Conservation (phyloP, 2,888 invertebrate genomes). For the Philhelius pedissequus region DNA sequence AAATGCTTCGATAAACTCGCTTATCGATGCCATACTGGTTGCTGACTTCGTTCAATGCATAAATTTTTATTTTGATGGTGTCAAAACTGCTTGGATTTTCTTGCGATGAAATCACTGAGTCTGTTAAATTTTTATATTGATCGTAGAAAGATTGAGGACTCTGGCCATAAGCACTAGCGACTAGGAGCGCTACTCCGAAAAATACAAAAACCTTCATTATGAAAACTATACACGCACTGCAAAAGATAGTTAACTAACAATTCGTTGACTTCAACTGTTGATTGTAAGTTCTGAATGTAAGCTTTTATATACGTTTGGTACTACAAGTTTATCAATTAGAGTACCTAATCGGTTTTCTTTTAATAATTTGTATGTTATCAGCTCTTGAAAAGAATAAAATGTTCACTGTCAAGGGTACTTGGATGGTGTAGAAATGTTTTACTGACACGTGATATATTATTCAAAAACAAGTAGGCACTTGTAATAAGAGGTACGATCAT, state of each 20-base stretch:
- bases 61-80: not conserved
- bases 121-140: not conserved
- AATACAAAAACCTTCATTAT: conserved; percentile 14
- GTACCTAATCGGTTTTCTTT: too few relatives aligned
- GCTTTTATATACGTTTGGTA: not conserved
- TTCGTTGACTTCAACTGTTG: not conserved
- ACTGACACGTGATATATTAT: too few relatives aligned
- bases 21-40: not conserved
- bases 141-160: not conserved
- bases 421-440: too few relatives aligned
- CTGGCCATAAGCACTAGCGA: not conserved
- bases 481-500: too few relatives aligned
- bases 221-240: too few relatives aligned
- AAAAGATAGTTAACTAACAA: not conserved
- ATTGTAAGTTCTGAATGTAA: too few relatives aligned
- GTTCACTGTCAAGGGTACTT: not conserved
- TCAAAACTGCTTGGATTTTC: not conserved
- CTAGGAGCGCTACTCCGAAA: not conserved
- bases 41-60: not conserved
- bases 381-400: not conserved
- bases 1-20: not conserved
- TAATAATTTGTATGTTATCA: not conserved
- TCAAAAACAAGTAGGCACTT: too few relatives aligned
- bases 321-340: not conserved
- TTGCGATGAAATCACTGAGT: not conserved